Evolutionary conservation across 2,797 vertebrate species (phyloP).

Genomic region (Neopelma chrysocephalum): DNA sequence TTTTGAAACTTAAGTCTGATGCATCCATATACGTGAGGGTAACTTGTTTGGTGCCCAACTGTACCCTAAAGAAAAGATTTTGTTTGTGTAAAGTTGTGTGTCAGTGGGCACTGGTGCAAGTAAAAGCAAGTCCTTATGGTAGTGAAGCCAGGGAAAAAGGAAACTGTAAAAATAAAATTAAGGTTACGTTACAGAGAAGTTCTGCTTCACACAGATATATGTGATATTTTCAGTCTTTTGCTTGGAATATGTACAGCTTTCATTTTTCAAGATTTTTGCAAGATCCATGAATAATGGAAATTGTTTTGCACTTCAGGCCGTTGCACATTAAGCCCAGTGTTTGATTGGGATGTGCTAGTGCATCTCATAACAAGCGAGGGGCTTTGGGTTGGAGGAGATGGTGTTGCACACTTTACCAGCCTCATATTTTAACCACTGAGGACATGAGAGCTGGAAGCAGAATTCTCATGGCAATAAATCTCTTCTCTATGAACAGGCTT

Average conservation of each 20-base stretch:
- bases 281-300: conserved; percentile 28
- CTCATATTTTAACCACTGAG: background rate
- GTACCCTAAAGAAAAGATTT: background rate
- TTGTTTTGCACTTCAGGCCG: conserved; percentile 29
- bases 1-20: conserved; percentile 40
- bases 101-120: conserved; percentile 10
- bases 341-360: background rate
- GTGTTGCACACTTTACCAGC: background rate
- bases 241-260: conserved; percentile 58
- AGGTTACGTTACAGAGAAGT: conserved; percentile 25
- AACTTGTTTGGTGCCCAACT: background rate
- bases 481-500: background rate
- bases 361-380: background rate
- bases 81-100: background rate
- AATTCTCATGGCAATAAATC: background rate
- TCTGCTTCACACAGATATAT: conserved; percentile 39
- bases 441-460: background rate
- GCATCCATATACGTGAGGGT: background rate
- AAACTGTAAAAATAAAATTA: conserved; percentile 31
- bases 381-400: background rate
- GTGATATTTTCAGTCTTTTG: conserved; percentile 13
- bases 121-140: conserved; percentile 8
- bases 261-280: conserved; percentile 61
- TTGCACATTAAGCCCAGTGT: background rate
- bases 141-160: background rate